Evolutionary conservation across 2,797 vertebrate genomes (phyloP), one percentile per base, ranked within the genome.

Genomic region (Salmo trutta): DNA sequence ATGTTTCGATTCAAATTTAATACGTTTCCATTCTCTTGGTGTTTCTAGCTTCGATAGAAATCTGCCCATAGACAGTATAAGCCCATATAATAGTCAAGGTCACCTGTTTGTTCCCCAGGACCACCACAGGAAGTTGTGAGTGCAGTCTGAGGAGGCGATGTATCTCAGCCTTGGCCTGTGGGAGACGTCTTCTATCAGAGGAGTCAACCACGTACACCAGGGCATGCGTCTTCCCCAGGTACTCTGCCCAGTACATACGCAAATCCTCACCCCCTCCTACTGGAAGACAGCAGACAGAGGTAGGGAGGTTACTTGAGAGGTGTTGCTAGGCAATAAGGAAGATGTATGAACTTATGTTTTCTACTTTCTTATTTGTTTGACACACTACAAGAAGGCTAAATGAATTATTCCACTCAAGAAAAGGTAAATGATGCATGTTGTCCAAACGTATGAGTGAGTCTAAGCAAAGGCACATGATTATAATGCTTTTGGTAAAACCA

Each of bases 131-230:
- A 54, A 98, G 89, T 73, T 76, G 92, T 0, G 93, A 91, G 76
- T 95, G 92, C 17, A 86, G 87, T 21, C 85, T 91, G 76, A 98
- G 93, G 75, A 98, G 93, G 4, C 86, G 87, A 77, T 97, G 97
- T 74, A 99, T 94, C 66, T 98, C 96, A 3, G 92, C 92, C 70
- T 94, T 95, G 0, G 96, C 96, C 69, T 91, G 71, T 0, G 93
- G 94, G 79, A 98, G 86, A n/a, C 95, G 93, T 0, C 74, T 83
- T 65, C 92, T 86, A 88, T 99, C 96, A 0, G 96, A 93, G 0
- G 96, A 96, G 83, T 98, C 97, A 85, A 98, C 96, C 86, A 98
- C 93, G 0, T 96, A 98, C 75, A 99, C 94, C 88, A 99, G 92
- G 52, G 97, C 79, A 0, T 98, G 94, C 41, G 96, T 94, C 84